These are phyloP conservation scores for Psylliodes chrysocephalus DNA, from an alignment of 2,888 invertebrate genomes.

Conservation along the genomic window DNA sequence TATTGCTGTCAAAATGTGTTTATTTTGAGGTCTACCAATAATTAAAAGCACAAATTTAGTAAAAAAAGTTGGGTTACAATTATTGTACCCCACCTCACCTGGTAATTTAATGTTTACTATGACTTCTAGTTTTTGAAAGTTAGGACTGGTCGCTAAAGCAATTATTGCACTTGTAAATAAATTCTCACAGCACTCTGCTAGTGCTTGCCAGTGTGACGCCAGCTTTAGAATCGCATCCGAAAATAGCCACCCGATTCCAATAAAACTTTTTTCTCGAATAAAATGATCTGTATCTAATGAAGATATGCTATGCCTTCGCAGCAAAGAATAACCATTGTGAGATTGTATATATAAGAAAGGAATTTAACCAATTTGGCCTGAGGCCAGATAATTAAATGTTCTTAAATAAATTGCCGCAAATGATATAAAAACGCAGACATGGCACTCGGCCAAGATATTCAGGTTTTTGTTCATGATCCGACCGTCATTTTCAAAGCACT, in stretches of 20 bases:
- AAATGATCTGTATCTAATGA: conserved; percentile 30
- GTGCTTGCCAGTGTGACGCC: not conserved
- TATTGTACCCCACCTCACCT: no score
- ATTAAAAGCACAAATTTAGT: no score
- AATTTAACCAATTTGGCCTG: conserved; percentile 57
- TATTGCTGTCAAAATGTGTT: no score
- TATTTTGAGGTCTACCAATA: no score
- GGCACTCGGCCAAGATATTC: conserved; percentile 47
- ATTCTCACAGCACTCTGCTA: no score
- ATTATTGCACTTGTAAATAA: no score
- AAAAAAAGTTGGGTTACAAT: no score
- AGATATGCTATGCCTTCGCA: conserved; percentile 26
- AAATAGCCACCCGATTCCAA: not conserved
- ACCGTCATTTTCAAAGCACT: conserved; percentile 31
- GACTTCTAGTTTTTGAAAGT: no score
- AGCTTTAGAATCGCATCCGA: not conserved
- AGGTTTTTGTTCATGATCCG: conserved; percentile 40
- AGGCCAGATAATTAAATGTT: conserved; percentile 59
- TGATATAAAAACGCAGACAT: conserved; percentile 54
- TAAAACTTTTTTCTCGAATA: conserved; percentile 7
- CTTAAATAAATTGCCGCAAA: conserved; percentile 58
- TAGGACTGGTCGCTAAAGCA: no score
- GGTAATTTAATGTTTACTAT: no score
- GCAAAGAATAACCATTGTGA: conserved; percentile 43
- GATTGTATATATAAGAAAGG: conserved; percentile 45